These are phyloP conservation scores for Lasioglossum figueresi DNA, from an alignment of 2,888 invertebrate species.

Conservation along the genomic window DNA sequence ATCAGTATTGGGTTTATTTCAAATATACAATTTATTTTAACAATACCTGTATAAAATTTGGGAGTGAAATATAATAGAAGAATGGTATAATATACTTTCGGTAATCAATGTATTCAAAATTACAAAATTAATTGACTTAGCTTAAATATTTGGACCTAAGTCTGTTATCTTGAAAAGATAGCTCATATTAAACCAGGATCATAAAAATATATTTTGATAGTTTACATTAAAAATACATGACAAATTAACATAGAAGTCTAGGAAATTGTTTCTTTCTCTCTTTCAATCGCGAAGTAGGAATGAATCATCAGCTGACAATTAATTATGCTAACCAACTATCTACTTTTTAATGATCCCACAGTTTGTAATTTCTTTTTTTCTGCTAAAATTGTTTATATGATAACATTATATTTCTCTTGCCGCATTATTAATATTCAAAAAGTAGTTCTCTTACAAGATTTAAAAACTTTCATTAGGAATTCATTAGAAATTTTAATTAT, in stretches of 20 bases:
- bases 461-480: background rate
- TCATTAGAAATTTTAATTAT: constrained; percentile 11
- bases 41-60: constrained; percentile 70
- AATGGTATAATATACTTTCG: constrained; percentile 38
- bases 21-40: constrained; percentile 65
- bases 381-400: constrained; percentile 13
- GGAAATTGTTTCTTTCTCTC: constrained; percentile 17
- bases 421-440: constrained; percentile 25
- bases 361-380: constrained; percentile 52
- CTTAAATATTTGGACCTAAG: constrained; percentile 33
- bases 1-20: constrained; percentile 67
- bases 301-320: constrained; percentile 46
- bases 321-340: constrained; percentile 36
- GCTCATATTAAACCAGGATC: constrained; percentile 37
- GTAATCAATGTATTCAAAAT: constrained; percentile 40
- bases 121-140: constrained; percentile 50
- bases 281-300: constrained; percentile 52
- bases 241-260: constrained; percentile 37
- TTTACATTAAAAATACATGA: constrained; percentile 50
- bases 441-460: constrained; percentile 11
- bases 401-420: constrained; percentile 30
- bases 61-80: constrained; percentile 35
- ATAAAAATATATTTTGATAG: constrained; percentile 58
- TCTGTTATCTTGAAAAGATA: constrained; percentile 31
- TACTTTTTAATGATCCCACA: constrained; percentile 52